Percentiles rank a stretch among this genome's conserved stretches.
These are phyloP conservation scores for Nyctibius bracteatus DNA, from an alignment of 2,113 vertebrate species.

Conservation along the genomic window DNA sequence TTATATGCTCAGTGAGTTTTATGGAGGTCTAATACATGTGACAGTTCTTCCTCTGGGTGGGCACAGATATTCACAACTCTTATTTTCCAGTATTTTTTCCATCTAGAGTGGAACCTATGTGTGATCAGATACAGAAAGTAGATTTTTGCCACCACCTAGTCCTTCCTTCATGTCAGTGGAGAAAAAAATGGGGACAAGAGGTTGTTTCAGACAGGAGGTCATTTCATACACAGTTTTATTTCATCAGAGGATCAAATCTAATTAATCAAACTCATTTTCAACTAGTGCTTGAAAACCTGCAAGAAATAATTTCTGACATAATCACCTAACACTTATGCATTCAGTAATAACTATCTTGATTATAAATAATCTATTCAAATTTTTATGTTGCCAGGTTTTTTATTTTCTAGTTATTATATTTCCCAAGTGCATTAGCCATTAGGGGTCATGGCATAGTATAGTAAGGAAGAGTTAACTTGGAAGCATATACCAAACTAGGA, in stretches of 20 bases:
- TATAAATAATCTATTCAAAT: not conserved
- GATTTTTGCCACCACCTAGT: not conserved
- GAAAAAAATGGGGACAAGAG: not conserved
- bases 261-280: not conserved
- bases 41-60: not conserved
- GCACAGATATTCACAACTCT: not conserved
- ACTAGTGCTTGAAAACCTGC: not conserved
- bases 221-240: not conserved
- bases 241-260: not conserved
- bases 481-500: not conserved
- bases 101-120: not conserved
- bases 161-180: not conserved
- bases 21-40: not conserved
- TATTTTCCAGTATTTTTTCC: not conserved
- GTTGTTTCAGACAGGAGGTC: not conserved
- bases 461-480: not conserved
- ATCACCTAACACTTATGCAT: not conserved
- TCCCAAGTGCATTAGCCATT: not conserved
- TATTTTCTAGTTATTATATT: not conserved
- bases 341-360: not conserved
- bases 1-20: not conserved
- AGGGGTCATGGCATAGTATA: not conserved
- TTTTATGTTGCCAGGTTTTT: not conserved
- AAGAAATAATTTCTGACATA: not conserved
- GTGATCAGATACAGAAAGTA: not conserved